These are phyloP conservation scores for Limnephilus auricula DNA, from an alignment of 2,888 invertebrate genomes.

Conservation along the genomic window DNA sequence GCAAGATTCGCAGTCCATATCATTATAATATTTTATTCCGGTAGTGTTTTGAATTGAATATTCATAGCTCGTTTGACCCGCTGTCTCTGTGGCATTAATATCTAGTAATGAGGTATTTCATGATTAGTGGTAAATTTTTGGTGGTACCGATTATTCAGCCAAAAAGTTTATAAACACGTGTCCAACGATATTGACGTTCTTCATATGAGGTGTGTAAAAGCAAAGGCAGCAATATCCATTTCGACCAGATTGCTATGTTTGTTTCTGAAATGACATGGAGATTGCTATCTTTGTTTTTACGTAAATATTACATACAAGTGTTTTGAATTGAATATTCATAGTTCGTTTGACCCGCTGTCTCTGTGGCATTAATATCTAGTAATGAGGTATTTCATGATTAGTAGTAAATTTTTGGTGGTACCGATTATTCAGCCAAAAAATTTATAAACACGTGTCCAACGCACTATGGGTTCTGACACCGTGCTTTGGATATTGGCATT, in stretches of 20 bases:
- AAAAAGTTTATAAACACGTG: background rate
- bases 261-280: too few relatives aligned
- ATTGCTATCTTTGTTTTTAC: too few relatives aligned
- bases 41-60: background rate
- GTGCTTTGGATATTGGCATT: background rate
- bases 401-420: background rate
- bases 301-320: too few relatives aligned
- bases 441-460: background rate
- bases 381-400: background rate
- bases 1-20: background rate
- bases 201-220: too few relatives aligned
- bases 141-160: background rate
- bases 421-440: background rate
- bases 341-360: background rate
- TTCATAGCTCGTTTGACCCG: constrained; percentile 8
- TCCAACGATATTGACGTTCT: too few relatives aligned
- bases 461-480: background rate
- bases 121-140: background rate
- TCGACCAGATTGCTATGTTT: too few relatives aligned
- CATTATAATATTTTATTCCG: background rate
- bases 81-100: background rate
- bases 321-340: background rate
- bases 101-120: background rate
- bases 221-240: too few relatives aligned
- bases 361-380: background rate